Conservation (phyloP, 2,797 vertebrate species). For the Smutsia temminckii region DNA sequence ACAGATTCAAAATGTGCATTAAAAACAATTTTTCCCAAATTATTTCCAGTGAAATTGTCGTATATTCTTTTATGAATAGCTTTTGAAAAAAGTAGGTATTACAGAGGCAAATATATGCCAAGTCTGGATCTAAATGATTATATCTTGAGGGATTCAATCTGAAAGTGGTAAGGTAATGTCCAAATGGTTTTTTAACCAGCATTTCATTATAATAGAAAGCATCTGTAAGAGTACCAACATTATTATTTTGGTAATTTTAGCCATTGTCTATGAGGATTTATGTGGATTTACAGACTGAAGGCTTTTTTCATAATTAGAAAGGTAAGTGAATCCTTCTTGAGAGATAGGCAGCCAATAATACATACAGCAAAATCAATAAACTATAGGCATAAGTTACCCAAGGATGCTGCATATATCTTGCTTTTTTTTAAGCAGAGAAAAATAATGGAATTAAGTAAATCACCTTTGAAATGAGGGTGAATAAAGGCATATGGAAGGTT, state of each 20-base stretch:
- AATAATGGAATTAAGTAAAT: background rate
- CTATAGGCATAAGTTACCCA: background rate
- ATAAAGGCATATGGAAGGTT: conserved; percentile 30
- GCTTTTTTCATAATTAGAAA: conserved; percentile 47
- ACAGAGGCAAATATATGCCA: background rate
- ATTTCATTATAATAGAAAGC: background rate
- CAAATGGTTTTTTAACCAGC: background rate
- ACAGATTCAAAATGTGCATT: background rate
- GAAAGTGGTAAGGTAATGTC: background rate
- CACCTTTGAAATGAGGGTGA: background rate
- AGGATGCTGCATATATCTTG: conserved; percentile 40
- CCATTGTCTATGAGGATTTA: background rate
- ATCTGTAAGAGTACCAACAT: background rate
- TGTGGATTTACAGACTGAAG: background rate
- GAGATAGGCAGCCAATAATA: conserved; percentile 33
- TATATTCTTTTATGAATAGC: background rate
- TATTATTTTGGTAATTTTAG: conserved; percentile 43
- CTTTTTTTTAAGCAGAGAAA: conserved; percentile 43
- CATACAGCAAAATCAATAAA: conserved; percentile 42
- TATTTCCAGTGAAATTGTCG: conserved; percentile 20
- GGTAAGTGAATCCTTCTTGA: conserved; percentile 24
- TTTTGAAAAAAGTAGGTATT: background rate
- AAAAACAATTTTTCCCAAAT: background rate
- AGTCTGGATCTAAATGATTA: background rate
- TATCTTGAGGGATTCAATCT: background rate